Percentiles rank a stretch among this genome's conserved stretches.
phyloP scores from a whole-genome alignment of 2,888 invertebrate genomes.

The Pachydiplax longipennis region DNA sequence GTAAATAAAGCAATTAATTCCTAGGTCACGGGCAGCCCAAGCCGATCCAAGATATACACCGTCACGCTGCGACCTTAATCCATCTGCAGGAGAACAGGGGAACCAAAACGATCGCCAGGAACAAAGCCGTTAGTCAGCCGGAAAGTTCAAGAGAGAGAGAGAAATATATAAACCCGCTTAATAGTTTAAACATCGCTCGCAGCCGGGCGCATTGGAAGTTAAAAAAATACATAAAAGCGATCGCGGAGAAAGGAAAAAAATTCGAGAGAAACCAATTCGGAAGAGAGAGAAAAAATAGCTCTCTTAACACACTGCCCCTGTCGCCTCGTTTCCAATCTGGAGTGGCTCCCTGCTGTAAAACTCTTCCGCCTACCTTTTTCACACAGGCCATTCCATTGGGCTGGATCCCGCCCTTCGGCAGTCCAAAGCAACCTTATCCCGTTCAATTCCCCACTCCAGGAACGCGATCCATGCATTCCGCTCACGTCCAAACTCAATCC shows the following conservation, averaged over 20 bases:
- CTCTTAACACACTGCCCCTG: neutral
- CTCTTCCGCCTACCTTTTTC: neutral
- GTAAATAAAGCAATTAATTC: too few species aligned
- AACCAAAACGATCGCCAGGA: too few species aligned
- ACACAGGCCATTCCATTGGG: neutral
- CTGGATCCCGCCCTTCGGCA: neutral
- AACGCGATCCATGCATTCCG: neutral
- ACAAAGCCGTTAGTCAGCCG: too few species aligned
- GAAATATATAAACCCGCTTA: too few species aligned
- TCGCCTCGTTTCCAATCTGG: neutral
- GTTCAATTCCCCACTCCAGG: neutral
- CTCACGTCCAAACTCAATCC: conserved; percentile 25
- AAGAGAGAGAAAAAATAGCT: neutral
- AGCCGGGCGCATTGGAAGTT: too few species aligned
- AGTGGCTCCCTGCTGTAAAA: neutral
- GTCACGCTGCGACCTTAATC: too few species aligned
- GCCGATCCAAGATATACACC: too few species aligned
- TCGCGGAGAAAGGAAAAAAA: neutral
- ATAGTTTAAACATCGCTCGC: too few species aligned
- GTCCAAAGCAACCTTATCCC: neutral
- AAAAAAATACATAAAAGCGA: neutral
- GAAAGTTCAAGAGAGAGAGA: too few species aligned
- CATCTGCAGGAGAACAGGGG: too few species aligned
- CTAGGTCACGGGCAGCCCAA: too few species aligned
- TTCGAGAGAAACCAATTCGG: neutral